Conservation (phyloP, 2,888 invertebrate genomes). For the Gerosis bhagava region DNA sequence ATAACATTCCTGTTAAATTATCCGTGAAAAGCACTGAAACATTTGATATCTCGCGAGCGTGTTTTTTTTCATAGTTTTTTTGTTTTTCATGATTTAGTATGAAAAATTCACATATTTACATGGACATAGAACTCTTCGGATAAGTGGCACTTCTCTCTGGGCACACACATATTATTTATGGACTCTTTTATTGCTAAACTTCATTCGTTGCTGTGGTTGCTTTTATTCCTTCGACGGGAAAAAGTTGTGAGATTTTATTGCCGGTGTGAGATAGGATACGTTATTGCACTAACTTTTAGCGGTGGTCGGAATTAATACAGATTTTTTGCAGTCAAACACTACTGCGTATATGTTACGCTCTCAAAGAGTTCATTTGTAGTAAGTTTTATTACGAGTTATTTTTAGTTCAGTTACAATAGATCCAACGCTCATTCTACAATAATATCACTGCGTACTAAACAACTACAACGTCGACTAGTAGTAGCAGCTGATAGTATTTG, state of each 20-base stretch:
- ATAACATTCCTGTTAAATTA: slow-evolving; percentile 57
- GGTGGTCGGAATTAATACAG: slow-evolving; percentile 69
- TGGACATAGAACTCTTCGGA: slow-evolving; percentile 45
- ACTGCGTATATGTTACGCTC: too few relatives aligned
- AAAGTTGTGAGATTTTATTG: slow-evolving; percentile 78
- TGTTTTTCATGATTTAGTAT: slow-evolving; percentile 43
- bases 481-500: too few relatives aligned
- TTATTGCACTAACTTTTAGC: slow-evolving; percentile 76
- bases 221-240: slow-evolving; percentile 76
- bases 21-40: slow-evolving; percentile 48
- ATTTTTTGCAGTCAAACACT: too few relatives aligned
- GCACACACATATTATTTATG: slow-evolving; percentile 77
- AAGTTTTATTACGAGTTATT: slow-evolving; percentile 44
- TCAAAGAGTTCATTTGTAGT: too few relatives aligned
- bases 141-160: slow-evolving; percentile 69
- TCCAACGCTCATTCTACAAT: slow-evolving; percentile 18
- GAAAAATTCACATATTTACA: slow-evolving; percentile 52
- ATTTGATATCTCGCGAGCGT: slow-evolving; percentile 31
- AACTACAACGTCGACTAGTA: too few relatives aligned
- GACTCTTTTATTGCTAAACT: slow-evolving; percentile 79
- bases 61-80: slow-evolving; percentile 35
- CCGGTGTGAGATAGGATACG: slow-evolving; percentile 79
- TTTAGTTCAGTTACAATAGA: slow-evolving; percentile 34
- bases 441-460: slow-evolving; percentile 19
- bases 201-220: slow-evolving; percentile 79